A percentile compares a stretch with the other conserved stretches of the same genome.
Evolutionary conservation across 2,797 vertebrate genomes (phyloP).

Genomic region (Sphaeramia orbicularis): DNA sequence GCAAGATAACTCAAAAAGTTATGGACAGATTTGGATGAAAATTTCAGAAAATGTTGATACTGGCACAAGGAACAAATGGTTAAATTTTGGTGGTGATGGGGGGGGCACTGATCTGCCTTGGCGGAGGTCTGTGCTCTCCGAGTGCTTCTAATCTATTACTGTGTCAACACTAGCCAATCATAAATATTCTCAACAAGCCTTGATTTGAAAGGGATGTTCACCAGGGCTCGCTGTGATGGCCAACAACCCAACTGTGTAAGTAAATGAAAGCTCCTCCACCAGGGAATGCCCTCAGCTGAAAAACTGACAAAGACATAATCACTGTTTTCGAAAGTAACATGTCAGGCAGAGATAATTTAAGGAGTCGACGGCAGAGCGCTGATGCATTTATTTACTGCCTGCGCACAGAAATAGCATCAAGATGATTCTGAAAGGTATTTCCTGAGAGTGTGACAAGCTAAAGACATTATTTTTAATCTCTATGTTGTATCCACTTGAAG

Average conservation of each 20-base stretch:
- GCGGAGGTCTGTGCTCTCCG: no score
- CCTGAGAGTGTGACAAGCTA: neutral
- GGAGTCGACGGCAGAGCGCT: conserved; percentile 22
- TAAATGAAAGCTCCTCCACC: conserved; percentile 61
- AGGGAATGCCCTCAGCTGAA: conserved; percentile 58
- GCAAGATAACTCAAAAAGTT: no score
- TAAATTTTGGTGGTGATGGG: no score
- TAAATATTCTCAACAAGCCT: conserved; percentile 80
- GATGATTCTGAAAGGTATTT: conserved; percentile 20
- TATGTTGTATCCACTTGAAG: neutral
- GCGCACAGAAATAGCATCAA: conserved; percentile 43
- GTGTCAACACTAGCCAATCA: conserved; percentile 68
- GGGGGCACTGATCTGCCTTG: no score
- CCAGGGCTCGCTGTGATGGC: conserved; percentile 35
- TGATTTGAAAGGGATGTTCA: conserved; percentile 71
- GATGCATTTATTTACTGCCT: conserved; percentile 30
- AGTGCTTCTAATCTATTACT: no score
- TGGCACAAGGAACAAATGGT: no score
- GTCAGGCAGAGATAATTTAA: conserved; percentile 57
- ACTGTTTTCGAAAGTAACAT: conserved; percentile 45
- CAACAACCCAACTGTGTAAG: conserved; percentile 52
- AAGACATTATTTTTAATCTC: conserved; percentile 21
- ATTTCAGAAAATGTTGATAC: no score
- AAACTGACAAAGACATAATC: conserved; percentile 62
- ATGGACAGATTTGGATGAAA: no score